phyloP scores from a whole-genome alignment of 2,797 vertebrate genomes.

The Sebastiscus tertius region DNA sequence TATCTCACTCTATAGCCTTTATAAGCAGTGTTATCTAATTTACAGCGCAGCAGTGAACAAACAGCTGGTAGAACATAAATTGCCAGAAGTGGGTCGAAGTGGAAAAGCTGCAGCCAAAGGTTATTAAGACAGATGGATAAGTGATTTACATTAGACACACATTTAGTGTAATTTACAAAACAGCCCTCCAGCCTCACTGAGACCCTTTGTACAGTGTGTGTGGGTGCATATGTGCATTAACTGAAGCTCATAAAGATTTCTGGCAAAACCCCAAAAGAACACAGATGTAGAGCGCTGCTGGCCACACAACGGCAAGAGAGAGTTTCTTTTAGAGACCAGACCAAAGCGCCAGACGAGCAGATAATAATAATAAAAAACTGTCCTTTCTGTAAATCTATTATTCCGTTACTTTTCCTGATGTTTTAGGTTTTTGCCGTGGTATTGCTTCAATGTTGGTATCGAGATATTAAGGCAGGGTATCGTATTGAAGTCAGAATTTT shows the following conservation, averaged over 20 bases:
- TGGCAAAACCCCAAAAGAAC: neutral
- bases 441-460: too few relatives aligned
- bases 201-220: neutral
- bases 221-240: neutral
- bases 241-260: neutral
- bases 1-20: neutral
- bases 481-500: too few relatives aligned
- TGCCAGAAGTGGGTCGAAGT: neutral
- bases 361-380: too few relatives aligned
- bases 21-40: neutral
- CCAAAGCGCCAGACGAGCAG: neutral
- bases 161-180: conserved; percentile 4
- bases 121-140: conserved; percentile 16
- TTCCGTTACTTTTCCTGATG: too few relatives aligned
- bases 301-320: neutral
- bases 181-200: neutral
- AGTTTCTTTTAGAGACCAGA: neutral
- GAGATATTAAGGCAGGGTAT: rapidly evolving
- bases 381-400: too few relatives aligned
- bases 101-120: neutral
- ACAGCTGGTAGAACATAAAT: neutral
- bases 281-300: neutral
- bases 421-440: too few relatives aligned
- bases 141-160: conserved; percentile 10
- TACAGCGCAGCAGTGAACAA: neutral